phyloP scores from a whole-genome alignment of 1,140 invertebrate species.

The Pomacea maculata region DNA sequence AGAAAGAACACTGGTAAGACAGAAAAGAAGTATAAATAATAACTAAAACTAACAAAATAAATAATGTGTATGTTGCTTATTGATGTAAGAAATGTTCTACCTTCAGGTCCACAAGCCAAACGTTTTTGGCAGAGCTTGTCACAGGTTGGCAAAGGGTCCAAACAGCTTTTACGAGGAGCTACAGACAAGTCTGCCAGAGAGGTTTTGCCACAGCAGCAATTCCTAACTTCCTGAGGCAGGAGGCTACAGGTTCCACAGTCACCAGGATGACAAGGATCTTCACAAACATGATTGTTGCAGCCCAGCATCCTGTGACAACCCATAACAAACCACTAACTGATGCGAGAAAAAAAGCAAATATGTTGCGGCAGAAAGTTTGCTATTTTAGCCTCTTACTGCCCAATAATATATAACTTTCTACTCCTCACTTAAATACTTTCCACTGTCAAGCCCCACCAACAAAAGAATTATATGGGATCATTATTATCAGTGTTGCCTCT shows the following conservation, averaged over 20 bases:
- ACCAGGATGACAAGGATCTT: conserved; percentile 58
- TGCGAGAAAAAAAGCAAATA: too few relatives aligned
- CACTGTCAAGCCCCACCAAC: too few relatives aligned
- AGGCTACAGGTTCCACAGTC: conserved; percentile 55
- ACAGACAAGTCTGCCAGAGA: conserved; percentile 59
- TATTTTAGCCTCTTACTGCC: too few relatives aligned
- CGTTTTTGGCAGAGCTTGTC: conserved; percentile 80
- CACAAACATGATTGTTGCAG: conserved; percentile 65
- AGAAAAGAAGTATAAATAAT: neutral
- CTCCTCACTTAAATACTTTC: too few relatives aligned
- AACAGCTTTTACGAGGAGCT: conserved; percentile 72
- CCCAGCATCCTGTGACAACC: conserved; percentile 37
- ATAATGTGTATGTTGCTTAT: too few relatives aligned
- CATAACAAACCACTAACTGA: too few relatives aligned
- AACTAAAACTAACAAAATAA: neutral
- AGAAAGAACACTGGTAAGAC: neutral
- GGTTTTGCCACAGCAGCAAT: conserved; percentile 88
- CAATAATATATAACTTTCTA: too few relatives aligned
- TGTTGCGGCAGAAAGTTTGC: too few relatives aligned
- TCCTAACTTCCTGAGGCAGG: conserved; percentile 68
- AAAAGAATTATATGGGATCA: too few relatives aligned
- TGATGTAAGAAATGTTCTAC: conserved; percentile 56
- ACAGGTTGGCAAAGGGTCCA: conserved; percentile 88
- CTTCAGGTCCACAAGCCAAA: conserved; percentile 82
- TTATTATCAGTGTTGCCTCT: too few relatives aligned